Evolutionary conservation across 2,888 invertebrate species (phyloP).

Genomic region (Hirtodrosophila trivittata): DNA sequence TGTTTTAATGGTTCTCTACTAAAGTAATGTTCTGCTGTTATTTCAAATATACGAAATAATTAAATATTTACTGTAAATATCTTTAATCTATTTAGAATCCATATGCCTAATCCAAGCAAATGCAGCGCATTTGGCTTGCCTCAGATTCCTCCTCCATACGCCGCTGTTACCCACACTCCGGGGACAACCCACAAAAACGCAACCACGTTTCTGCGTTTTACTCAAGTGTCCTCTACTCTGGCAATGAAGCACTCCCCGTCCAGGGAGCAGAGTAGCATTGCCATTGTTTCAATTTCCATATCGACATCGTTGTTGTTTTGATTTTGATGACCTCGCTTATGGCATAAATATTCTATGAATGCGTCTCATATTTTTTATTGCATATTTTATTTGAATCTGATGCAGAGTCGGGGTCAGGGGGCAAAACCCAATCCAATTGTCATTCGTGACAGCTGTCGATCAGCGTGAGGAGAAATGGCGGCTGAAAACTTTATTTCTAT

Average conservation of each 20-base stretch:
- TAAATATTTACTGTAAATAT: no score
- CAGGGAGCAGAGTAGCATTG: slow-evolving; percentile 29
- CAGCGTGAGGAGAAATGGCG: slow-evolving; percentile 71
- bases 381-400: slow-evolving; percentile 64
- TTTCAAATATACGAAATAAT: no score
- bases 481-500: slow-evolving; percentile 48
- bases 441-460: slow-evolving; percentile 82
- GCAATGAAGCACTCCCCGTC: slow-evolving; percentile 27
- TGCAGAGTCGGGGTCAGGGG: slow-evolving; percentile 12
- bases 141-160: no score
- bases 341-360: slow-evolving; percentile 37
- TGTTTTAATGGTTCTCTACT: no score
- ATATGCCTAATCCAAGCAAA: no score
- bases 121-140: no score
- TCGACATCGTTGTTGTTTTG: slow-evolving; percentile 55
- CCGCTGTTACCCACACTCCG: slow-evolving; percentile 3
- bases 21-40: no score
- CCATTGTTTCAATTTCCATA: slow-evolving; percentile 75
- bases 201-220: slow-evolving; percentile 72
- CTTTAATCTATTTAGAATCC: no score
- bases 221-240: slow-evolving; percentile 54
- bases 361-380: slow-evolving; percentile 70
- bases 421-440: slow-evolving; percentile 71
- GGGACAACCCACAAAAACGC: slow-evolving; percentile 59
- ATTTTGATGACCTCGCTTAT: slow-evolving; percentile 74